Evolutionary conservation across 2,888 invertebrate genomes (phyloP).

Genomic region (Rhodophaea formosa): DNA sequence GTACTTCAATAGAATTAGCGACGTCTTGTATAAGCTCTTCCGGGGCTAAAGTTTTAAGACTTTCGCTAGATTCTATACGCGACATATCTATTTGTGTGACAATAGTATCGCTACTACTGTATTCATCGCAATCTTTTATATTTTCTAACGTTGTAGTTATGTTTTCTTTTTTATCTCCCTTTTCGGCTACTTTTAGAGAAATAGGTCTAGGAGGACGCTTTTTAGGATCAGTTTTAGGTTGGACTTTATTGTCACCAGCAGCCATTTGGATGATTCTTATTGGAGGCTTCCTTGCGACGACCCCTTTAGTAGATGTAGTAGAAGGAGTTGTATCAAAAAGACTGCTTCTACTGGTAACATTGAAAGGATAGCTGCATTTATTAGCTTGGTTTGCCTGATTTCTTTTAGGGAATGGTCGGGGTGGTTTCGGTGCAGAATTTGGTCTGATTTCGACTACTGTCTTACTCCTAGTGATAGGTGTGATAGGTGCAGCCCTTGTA

Average conservation of each 20-base stretch:
- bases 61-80: conserved; percentile 74
- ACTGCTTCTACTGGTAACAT: conserved; percentile 71
- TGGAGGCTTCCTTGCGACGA: conserved; percentile 43
- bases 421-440: conserved; percentile 43
- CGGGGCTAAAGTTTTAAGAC: conserved; percentile 73
- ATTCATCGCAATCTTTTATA: conserved; percentile 62
- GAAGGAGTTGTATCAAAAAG: conserved; percentile 57
- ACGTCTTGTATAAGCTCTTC: conserved; percentile 59
- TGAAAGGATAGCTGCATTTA: conserved; percentile 77
- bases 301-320: conserved; percentile 40
- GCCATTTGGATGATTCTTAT: conserved; percentile 51
- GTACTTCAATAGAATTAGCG: conserved; percentile 72
- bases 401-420: conserved; percentile 52
- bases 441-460: conserved; percentile 72
- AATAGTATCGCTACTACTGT: conserved; percentile 81
- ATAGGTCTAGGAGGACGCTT: conserved; percentile 57
- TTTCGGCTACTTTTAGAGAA: conserved; percentile 60
- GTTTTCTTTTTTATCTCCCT: conserved; percentile 53
- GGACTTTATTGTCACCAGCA: conserved; percentile 56
- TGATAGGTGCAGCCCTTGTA: conserved; percentile 44
- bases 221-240: conserved; percentile 52
- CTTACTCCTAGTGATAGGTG: conserved; percentile 61
- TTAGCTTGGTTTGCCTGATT: conserved; percentile 57
- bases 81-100: conserved; percentile 70
- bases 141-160: conserved; percentile 48